Evolutionary conservation across 2,113 vertebrate species (phyloP).

Genomic region (Echinops telfairi): DNA sequence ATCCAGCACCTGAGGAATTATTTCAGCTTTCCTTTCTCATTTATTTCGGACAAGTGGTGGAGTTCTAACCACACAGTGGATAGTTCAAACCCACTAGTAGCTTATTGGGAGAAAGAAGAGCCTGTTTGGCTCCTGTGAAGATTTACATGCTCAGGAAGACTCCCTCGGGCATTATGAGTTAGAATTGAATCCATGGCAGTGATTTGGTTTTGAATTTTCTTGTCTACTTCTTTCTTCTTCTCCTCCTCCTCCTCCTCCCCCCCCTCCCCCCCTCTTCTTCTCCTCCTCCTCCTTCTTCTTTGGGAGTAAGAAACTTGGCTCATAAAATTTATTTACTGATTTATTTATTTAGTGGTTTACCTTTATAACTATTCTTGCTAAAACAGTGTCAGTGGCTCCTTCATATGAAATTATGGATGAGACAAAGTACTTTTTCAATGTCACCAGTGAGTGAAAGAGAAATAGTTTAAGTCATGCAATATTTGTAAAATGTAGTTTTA

Average conservation of each 20-base stretch:
- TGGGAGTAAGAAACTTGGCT: background rate
- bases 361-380: background rate
- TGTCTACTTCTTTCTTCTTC: background rate
- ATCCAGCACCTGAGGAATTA: too few species aligned
- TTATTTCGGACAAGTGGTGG: too few species aligned
- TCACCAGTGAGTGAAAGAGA: background rate
- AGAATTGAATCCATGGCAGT: too few species aligned
- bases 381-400: background rate
- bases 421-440: background rate
- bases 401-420: background rate
- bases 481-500: background rate
- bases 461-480: background rate
- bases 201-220: background rate
- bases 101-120: too few species aligned
- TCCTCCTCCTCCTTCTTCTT: background rate
- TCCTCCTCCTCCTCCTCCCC: too few species aligned
- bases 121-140: too few species aligned
- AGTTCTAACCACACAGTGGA: too few species aligned
- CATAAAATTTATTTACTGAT: background rate
- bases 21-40: too few species aligned
- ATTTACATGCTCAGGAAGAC: too few species aligned
- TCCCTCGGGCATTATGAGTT: too few species aligned
- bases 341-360: background rate
- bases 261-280: too few species aligned
- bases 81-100: too few species aligned